These are phyloP conservation scores for Chaetodon trifascialis DNA, from an alignment of 2,113 vertebrate genomes.

Conservation along the genomic window DNA sequence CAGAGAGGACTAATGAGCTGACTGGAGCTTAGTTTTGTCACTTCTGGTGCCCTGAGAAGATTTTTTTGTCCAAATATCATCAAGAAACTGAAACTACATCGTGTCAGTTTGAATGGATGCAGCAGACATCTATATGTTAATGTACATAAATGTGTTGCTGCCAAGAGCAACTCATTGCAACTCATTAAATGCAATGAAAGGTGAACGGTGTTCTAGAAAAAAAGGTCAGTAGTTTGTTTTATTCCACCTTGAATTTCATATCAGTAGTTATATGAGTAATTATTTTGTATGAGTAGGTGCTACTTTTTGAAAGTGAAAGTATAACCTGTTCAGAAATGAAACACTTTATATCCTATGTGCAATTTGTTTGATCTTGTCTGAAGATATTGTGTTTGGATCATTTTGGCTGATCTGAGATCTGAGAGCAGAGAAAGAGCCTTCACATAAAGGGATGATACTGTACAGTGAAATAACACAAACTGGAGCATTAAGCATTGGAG, in stretches of 20 bases:
- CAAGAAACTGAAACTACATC: not conserved
- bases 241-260: constrained; percentile 7
- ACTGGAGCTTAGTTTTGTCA: constrained; percentile 1
- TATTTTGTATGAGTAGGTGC: constrained; percentile 26
- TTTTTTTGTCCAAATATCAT: not conserved
- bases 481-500: not conserved
- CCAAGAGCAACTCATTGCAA: not conserved
- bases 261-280: constrained; percentile 6
- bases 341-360: constrained; percentile 36
- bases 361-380: constrained; percentile 13
- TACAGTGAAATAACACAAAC: not conserved
- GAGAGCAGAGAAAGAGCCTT: constrained; percentile 2
- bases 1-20: constrained; percentile 1
- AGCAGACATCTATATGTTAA: not conserved
- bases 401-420: constrained; percentile 1
- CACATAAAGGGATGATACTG: not conserved
- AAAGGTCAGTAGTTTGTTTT: not conserved
- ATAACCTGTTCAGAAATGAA: constrained; percentile 20
- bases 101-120: constrained; percentile 17
- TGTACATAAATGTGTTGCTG: constrained; percentile 4
- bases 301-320: constrained; percentile 18
- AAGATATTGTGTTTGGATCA: not conserved
- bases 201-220: not conserved
- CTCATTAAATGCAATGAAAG: constrained; percentile 24
- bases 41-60: not conserved